A percentile compares a stretch with the other conserved stretches of the same genome.
phyloP scores from a whole-genome alignment of 2,797 vertebrate genomes.

The Allobates femoralis region DNA sequence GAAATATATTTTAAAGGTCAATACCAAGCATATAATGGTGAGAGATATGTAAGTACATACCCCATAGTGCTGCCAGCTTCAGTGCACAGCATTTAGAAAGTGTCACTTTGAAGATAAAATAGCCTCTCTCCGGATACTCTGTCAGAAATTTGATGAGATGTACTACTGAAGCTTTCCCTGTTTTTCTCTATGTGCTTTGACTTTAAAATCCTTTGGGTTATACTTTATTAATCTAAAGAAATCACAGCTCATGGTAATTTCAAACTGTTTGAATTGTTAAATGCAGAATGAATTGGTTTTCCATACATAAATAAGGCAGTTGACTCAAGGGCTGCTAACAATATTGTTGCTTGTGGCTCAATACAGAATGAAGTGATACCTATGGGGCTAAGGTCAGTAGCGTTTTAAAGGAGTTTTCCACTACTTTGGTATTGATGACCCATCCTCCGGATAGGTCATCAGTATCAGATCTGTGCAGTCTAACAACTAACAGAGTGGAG shows the following conservation, averaged over 20 bases:
- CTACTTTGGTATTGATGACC: too few species aligned
- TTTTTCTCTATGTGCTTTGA: constrained; percentile 69
- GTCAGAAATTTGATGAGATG: constrained; percentile 71
- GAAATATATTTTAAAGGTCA: constrained; percentile 65
- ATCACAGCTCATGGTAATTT: constrained; percentile 73
- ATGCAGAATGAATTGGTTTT: constrained; percentile 65
- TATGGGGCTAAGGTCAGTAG: too few species aligned
- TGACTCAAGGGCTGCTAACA: constrained; percentile 45
- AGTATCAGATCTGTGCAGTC: too few species aligned
- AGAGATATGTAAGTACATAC: constrained; percentile 43
- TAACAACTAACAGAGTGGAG: too few species aligned
- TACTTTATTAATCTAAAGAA: constrained; percentile 76
- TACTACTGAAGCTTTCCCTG: constrained; percentile 66
- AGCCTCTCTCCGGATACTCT: constrained; percentile 68
- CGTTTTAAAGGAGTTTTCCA: too few species aligned
- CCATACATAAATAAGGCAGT: constrained; percentile 59
- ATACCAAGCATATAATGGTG: constrained; percentile 51
- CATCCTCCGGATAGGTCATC: too few species aligned
- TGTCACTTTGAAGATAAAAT: constrained; percentile 75
- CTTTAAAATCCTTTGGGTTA: constrained; percentile 71
- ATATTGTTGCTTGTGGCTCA: constrained; percentile 33
- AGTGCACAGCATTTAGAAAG: constrained; percentile 68
- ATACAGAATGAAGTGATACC: neutral
- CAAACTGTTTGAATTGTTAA: constrained; percentile 72
- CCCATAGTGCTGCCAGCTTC: constrained; percentile 64